These are phyloP conservation scores for Menura novaehollandiae DNA, from an alignment of 2,113 vertebrate genomes.

Conservation along the genomic window DNA sequence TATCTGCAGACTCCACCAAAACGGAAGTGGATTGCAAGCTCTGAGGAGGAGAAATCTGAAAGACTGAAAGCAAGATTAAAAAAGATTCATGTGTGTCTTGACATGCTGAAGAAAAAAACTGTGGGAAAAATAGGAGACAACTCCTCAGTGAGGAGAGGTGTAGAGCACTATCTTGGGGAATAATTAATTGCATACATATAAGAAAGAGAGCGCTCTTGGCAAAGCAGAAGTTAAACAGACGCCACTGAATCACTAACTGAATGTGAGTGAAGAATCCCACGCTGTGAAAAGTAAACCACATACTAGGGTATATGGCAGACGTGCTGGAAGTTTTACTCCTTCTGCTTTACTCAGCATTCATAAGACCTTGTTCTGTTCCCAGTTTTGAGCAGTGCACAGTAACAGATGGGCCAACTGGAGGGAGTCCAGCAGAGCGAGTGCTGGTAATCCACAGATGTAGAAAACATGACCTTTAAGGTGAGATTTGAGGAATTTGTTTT, in stretches of 20 bases:
- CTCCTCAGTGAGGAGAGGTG: not conserved
- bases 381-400: not conserved
- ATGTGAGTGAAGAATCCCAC: not conserved
- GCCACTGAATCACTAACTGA: not conserved
- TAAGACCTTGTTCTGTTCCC: conserved; percentile 25
- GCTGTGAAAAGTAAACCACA: conserved; percentile 44
- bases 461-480: conserved; percentile 38
- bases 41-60: not conserved
- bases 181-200: conserved; percentile 41
- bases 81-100: not conserved
- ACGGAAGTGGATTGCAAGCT: not conserved
- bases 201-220: conserved; percentile 34
- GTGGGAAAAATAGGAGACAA: not conserved
- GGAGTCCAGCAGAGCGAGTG: conserved; percentile 1
- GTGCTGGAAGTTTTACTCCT: not conserved
- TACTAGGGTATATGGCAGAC: not conserved
- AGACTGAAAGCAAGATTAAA: not conserved
- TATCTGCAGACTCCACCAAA: not conserved
- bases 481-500: conserved; percentile 18
- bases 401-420: conserved; percentile 47
- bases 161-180: conserved; percentile 7
- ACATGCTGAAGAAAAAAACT: not conserved
- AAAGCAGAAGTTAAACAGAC: conserved; percentile 43
- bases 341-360: conserved; percentile 36
- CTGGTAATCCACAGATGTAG: conserved; percentile 17